Evolutionary conservation across 1,140 invertebrate genomes (phyloP).

Genomic region (Drosophila melanica): DNA sequence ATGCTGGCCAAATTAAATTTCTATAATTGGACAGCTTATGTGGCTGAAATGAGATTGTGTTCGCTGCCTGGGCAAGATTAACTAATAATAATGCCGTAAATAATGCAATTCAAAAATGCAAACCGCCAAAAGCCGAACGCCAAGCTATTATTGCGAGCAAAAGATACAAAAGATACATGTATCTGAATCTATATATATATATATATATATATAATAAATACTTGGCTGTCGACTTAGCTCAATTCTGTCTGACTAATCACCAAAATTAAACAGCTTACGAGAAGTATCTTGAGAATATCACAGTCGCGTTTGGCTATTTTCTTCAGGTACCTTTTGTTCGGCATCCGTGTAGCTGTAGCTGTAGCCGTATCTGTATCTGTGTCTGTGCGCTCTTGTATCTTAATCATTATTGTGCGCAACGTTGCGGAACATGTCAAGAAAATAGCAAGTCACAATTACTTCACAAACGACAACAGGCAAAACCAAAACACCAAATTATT

Average conservation of each 20-base stretch:
- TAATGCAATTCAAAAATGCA: conserved; percentile 17
- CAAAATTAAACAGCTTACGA: background rate
- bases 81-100: conserved; percentile 26
- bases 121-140: background rate
- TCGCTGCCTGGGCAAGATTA: background rate
- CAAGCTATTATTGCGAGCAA: background rate
- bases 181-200: background rate
- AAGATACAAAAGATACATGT: conserved; percentile 4
- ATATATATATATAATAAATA: too few species aligned
- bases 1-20: conserved; percentile 23
- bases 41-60: conserved; percentile 23
- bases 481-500: conserved; percentile 20
- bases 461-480: conserved; percentile 8
- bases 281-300: conserved; percentile 19
- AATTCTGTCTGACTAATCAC: background rate
- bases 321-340: background rate
- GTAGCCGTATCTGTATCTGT: conserved; percentile 26
- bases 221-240: background rate
- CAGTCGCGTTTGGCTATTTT: background rate
- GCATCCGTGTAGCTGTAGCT: conserved; percentile 12
- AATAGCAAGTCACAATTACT: conserved; percentile 53
- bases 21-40: conserved; percentile 11
- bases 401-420: conserved; percentile 61
- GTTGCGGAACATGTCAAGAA: conserved; percentile 57
- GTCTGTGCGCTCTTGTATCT: conserved; percentile 60